Base-by-base conservation (phyloP, 1,140 invertebrate genomes). In the Drosophila ambigua region DNA sequence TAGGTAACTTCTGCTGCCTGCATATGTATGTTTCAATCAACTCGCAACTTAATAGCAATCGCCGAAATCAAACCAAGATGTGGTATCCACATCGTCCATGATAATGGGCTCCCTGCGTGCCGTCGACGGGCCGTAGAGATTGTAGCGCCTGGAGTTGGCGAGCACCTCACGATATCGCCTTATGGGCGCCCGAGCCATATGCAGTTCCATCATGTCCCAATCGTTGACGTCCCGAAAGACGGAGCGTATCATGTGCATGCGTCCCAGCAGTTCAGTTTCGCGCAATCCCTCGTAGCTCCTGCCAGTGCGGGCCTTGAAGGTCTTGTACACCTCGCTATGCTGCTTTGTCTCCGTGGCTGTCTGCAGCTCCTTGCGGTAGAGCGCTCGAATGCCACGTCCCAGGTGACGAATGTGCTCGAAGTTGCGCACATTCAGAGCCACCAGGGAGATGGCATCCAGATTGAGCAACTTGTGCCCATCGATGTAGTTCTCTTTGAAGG, bases 401-500 rank as follows among this genome's bases (percentile, higher is more conserved):
- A 91, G 49, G 23, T 82, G 78, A 0, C 85, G 85, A 3, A 91
- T 90, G 13, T 91, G 80, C 58, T 87, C 80, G 39, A 91, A 91
- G 9, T 91, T 79, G 2, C 77, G 74, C 5, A 91, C 74, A 9
- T 91, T 91, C 5, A 91, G 78, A 0, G 75, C 87, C 13, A 84
- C 77, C 24, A 91, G 53, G 1, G 90, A 75, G 4, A 78, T 71
- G 23, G 90, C 90, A 26, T 91, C 88, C 23, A 91, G 16, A 39
- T 90, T 69, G n/a, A 90, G 67, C 13, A 91, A 66, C 24, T 78
- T 90, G n/a, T 76, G 83, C 0, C 90, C 90, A 50, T 89, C 88
- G 15, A 91, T 90, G 31, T 85, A 71, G 64, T 91, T 91, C 52
- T 75, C 77, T 2, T 72, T 64, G 16, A 91, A 91, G 4, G 90